These are phyloP conservation scores for Crepidodera aurea DNA, from an alignment of 2,888 invertebrate species.

Conservation along the genomic window DNA sequence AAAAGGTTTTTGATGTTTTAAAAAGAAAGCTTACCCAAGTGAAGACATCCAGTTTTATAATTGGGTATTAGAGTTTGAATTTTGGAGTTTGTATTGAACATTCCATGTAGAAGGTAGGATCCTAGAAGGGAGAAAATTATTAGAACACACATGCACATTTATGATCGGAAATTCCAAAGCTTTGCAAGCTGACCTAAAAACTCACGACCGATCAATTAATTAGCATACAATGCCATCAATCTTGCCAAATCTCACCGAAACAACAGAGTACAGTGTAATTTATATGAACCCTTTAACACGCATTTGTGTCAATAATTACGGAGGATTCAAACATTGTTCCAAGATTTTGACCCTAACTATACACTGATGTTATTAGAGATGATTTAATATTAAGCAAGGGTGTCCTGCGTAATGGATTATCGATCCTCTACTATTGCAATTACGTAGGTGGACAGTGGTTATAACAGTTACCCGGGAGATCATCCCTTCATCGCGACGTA, in stretches of 20 bases:
- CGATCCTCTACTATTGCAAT: conserved; percentile 26
- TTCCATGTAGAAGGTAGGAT: too few species aligned
- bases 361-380: conserved; percentile 25
- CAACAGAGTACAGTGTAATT: conserved; percentile 10
- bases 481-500: background rate
- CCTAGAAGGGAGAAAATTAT: background rate
- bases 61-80: background rate
- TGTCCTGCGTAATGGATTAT: conserved; percentile 30
- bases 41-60: background rate
- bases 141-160: background rate
- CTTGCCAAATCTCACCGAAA: background rate
- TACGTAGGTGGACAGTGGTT: conserved; percentile 13
- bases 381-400: conserved; percentile 33
- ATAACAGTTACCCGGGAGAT: background rate
- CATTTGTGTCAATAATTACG: conserved; percentile 15
- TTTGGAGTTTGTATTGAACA: too few species aligned
- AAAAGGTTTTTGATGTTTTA: too few species aligned
- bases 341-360: conserved; percentile 21
- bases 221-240: conserved; percentile 2
- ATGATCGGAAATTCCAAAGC: too few species aligned
- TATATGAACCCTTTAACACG: conserved; percentile 12
- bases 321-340: conserved; percentile 10
- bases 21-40: background rate
- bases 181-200: background rate
- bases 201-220: background rate